A percentile compares a stretch with the other conserved stretches of the same genome.
Conservation (phyloP, 1,140 invertebrate genomes). For the Riptortus pedestris region DNA sequence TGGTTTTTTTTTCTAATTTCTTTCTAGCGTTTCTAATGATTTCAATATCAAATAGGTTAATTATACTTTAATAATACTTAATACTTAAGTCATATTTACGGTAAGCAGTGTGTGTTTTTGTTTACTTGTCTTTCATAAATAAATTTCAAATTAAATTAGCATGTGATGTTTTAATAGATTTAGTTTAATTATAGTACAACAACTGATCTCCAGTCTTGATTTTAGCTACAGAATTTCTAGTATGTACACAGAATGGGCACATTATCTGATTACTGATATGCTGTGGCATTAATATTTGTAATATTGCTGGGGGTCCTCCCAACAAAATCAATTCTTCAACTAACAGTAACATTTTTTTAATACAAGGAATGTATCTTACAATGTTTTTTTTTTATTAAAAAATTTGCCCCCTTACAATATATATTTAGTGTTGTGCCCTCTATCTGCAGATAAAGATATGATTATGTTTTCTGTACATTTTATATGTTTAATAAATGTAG, state of each 20-base stretch:
- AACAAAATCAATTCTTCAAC: too few relatives aligned
- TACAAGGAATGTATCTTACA: too few relatives aligned
- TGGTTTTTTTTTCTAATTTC: conserved; percentile 11
- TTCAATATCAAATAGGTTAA: too few relatives aligned
- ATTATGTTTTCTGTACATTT: conserved; percentile 12
- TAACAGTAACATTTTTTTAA: too few relatives aligned
- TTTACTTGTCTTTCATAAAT: not conserved
- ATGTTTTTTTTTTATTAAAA: not conserved
- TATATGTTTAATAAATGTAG: not conserved
- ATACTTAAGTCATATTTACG: too few relatives aligned
- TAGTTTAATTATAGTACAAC: too few relatives aligned
- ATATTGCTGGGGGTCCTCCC: too few relatives aligned
- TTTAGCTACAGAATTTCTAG: too few relatives aligned
- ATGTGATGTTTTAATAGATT: not conserved
- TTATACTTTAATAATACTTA: too few relatives aligned
- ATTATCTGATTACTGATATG: conserved; percentile 21
- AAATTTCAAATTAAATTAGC: not conserved
- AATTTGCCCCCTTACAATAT: too few relatives aligned
- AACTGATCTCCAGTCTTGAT: too few relatives aligned
- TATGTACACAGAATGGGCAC: conserved; percentile 21
- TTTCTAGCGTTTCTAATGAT: conserved; percentile 17
- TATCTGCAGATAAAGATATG: conserved; percentile 13
- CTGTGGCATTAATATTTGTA: conserved; percentile 19
- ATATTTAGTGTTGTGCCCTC: conserved; percentile 12
- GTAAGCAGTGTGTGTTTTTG: conserved; percentile 12